A percentile compares a stretch with the other conserved stretches of the same genome.
Evolutionary conservation across 2,888 invertebrate species (phyloP).

Genomic region (Cosmorhoe ocellata): DNA sequence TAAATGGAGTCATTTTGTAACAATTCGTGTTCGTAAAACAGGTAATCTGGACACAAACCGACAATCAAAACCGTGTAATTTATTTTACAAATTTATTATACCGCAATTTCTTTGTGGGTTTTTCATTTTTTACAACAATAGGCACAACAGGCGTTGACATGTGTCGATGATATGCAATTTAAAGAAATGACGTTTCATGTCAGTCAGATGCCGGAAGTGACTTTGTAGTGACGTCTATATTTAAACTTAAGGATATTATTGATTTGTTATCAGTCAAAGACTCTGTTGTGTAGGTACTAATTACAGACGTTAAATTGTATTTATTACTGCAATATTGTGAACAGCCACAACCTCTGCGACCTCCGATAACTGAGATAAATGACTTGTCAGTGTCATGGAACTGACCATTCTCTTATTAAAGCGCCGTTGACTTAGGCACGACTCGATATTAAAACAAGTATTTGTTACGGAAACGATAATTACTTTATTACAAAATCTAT

Average conservation of each 20-base stretch:
- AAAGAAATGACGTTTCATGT: slow-evolving; percentile 63
- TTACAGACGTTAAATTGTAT: slow-evolving; percentile 78
- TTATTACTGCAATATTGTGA: slow-evolving; percentile 68
- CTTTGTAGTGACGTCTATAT: slow-evolving; percentile 62
- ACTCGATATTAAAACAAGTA: slow-evolving; percentile 22
- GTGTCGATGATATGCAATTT: slow-evolving; percentile 70
- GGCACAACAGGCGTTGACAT: slow-evolving; percentile 76
- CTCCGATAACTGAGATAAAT: slow-evolving; percentile 60
- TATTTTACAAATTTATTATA: slow-evolving; percentile 74
- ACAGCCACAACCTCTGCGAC: slow-evolving; percentile 59
- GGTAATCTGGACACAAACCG: slow-evolving; percentile 75
- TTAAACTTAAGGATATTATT: slow-evolving; percentile 60
- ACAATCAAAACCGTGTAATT: slow-evolving; percentile 75
- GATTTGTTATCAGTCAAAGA: slow-evolving; percentile 76
- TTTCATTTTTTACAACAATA: slow-evolving; percentile 57
- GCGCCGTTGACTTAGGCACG: slow-evolving; percentile 46
- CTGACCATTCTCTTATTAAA: slow-evolving; percentile 68
- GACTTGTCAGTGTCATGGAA: slow-evolving; percentile 65
- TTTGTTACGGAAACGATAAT: slow-evolving; percentile 20
- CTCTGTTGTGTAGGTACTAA: slow-evolving; percentile 66
- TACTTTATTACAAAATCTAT: slow-evolving; percentile 48
- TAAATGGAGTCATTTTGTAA: slow-evolving; percentile 77
- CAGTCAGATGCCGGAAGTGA: slow-evolving; percentile 62
- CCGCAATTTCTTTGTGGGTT: slow-evolving; percentile 70
- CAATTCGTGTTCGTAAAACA: slow-evolving; percentile 69